A percentile compares a stretch with the other conserved stretches of the same genome.
Conservation (phyloP, 2,113 vertebrate species). For the Leiothrix lutea region DNA sequence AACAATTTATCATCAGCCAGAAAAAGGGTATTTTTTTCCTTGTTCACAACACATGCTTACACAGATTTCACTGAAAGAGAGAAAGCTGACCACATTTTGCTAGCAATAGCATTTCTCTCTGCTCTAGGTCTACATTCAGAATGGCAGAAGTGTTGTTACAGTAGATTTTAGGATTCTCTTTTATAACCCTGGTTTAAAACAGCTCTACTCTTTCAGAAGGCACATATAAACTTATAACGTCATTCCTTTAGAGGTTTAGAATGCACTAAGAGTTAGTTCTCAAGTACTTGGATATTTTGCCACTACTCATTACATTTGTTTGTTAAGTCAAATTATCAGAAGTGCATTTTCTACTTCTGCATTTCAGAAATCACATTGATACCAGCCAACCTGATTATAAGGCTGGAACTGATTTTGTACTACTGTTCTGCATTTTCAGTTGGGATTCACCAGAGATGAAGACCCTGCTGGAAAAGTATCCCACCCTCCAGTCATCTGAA, state of each 20-base stretch:
- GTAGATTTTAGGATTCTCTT: not conserved
- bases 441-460: not conserved
- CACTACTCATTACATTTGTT: not conserved
- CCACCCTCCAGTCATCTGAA: not conserved
- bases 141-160: not conserved
- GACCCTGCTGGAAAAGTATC: not conserved
- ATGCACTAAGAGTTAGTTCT: not conserved
- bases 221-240: not conserved
- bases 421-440: not conserved
- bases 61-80: not conserved
- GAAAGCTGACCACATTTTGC: not conserved
- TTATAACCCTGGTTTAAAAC: not conserved
- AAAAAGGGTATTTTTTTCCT: not conserved
- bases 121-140: not conserved
- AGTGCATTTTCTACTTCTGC: not conserved
- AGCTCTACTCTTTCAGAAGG: not conserved
- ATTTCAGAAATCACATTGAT: not conserved
- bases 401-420: not conserved
- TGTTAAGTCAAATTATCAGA: not conserved
- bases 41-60: not conserved
- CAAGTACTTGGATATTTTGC: not conserved
- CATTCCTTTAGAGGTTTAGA: not conserved
- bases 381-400: not conserved
- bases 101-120: not conserved
- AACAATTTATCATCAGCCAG: not conserved